A percentile compares a stretch with the other conserved stretches of the same genome.
phyloP scores from a whole-genome alignment of 2,797 vertebrate genomes.

The Psittacula echo region DNA sequence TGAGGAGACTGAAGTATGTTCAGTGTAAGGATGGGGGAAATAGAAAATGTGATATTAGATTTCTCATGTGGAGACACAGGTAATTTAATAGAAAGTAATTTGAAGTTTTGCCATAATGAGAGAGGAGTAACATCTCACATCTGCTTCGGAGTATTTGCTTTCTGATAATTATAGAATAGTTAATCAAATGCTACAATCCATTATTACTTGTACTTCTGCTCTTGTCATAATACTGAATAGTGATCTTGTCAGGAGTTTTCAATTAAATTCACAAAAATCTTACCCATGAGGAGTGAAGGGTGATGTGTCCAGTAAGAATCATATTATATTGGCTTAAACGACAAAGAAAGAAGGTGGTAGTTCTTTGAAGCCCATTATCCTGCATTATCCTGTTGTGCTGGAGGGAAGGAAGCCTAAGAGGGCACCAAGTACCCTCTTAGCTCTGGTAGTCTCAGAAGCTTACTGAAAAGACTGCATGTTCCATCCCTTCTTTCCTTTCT shows the following conservation, averaged over 20 bases:
- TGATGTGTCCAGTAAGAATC: not conserved
- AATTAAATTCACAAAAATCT: not conserved
- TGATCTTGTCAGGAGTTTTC: not conserved
- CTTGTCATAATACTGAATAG: not conserved
- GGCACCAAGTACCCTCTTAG: not conserved
- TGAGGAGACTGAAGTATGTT: not conserved
- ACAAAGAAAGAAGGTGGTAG: not conserved
- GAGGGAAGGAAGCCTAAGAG: not conserved
- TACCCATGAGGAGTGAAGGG: not conserved
- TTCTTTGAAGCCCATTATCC: not conserved
- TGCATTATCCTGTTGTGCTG: not conserved
- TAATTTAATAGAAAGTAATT: not conserved
- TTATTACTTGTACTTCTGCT: not conserved
- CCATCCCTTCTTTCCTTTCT: no score
- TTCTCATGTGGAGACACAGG: not conserved
- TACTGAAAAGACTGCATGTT: not conserved
- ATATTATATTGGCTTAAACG: not conserved
- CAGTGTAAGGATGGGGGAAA: not conserved
- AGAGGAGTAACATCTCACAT: not conserved
- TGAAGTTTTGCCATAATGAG: not conserved
- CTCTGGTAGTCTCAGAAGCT: not conserved
- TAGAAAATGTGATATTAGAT: not conserved
- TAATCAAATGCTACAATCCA: not conserved
- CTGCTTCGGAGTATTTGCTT: not conserved
- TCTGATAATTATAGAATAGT: not conserved